Percentiles rank a stretch among this genome's conserved stretches.
phyloP scores from a whole-genome alignment of 2,888 invertebrate species.

The Diadromus collaris region DNA sequence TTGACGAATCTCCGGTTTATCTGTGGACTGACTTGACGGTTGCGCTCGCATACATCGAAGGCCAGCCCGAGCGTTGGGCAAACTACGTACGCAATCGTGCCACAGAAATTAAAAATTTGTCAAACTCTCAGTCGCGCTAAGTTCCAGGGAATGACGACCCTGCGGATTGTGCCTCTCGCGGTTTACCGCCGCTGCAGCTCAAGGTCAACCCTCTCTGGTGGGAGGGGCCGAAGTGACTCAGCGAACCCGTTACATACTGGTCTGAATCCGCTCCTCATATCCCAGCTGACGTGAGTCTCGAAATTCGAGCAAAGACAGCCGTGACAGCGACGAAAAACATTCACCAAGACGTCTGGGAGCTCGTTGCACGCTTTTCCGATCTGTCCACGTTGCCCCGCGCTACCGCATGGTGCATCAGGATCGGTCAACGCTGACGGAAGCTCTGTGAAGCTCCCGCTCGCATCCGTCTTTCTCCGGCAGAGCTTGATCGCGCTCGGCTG shows the following conservation, averaged over 20 bases:
- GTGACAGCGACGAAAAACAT: background rate
- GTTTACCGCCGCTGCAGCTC: background rate
- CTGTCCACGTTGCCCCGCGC: background rate
- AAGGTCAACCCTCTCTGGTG: background rate
- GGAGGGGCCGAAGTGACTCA: constrained; percentile 4
- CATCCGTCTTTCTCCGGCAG: background rate
- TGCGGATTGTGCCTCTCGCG: background rate
- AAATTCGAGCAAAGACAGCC: background rate
- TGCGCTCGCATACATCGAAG: constrained; percentile 49
- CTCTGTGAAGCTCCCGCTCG: too few relatives aligned
- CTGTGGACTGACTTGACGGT: constrained; percentile 56
- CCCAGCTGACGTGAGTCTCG: background rate
- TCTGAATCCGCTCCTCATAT: too few relatives aligned
- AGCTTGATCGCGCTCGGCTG: too few relatives aligned
- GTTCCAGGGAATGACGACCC: background rate
- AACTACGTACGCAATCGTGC: constrained; percentile 67
- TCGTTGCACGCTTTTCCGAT: background rate
- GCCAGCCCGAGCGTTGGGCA: constrained; percentile 55
- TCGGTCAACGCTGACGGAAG: too few relatives aligned
- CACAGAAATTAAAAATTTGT: background rate
- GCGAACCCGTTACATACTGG: background rate
- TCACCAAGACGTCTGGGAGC: too few relatives aligned
- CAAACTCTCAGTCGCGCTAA: background rate
- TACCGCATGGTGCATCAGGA: background rate
- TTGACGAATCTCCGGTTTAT: background rate